Conservation (phyloP, 2,113 vertebrate genomes). For the Grus americana region DNA sequence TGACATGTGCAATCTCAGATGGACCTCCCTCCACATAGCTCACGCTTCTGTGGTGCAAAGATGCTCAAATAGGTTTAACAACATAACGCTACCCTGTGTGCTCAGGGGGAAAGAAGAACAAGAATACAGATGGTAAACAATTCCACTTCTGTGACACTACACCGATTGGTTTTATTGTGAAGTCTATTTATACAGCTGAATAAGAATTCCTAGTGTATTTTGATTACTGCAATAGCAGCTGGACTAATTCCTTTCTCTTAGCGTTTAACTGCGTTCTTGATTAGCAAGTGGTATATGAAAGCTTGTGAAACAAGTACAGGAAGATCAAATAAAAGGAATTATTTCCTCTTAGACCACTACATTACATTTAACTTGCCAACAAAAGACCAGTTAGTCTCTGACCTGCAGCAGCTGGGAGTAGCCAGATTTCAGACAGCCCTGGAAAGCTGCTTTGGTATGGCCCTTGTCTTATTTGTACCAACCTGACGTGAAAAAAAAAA, state of each 20-base stretch:
- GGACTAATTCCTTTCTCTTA: constrained; percentile 10
- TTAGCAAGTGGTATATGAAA: not conserved
- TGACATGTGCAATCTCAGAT: not conserved
- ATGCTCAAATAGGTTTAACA: not conserved
- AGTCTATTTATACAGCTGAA: constrained; percentile 9
- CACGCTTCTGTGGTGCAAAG: not conserved
- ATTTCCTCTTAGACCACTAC: constrained; percentile 1
- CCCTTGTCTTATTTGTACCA: not conserved
- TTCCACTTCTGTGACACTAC: not conserved
- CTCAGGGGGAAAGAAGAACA: not conserved
- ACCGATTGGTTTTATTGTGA: constrained; percentile 18
- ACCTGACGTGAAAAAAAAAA: not conserved
- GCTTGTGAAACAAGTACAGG: constrained; percentile 16
- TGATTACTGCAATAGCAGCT: constrained; percentile 24
- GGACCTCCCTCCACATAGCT: not conserved
- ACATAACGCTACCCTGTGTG: not conserved
- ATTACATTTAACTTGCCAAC: not conserved
- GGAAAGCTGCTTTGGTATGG: not conserved
- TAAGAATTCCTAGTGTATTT: constrained; percentile 7
- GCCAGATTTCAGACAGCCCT: not conserved
- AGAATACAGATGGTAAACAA: not conserved
- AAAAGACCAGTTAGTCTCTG: not conserved
- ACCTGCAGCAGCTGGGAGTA: not conserved
- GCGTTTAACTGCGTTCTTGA: not conserved
- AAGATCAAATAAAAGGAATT: constrained; percentile 31